Conservation (phyloP, 2,888 invertebrate genomes). For the Acanthopleura granulata region DNA sequence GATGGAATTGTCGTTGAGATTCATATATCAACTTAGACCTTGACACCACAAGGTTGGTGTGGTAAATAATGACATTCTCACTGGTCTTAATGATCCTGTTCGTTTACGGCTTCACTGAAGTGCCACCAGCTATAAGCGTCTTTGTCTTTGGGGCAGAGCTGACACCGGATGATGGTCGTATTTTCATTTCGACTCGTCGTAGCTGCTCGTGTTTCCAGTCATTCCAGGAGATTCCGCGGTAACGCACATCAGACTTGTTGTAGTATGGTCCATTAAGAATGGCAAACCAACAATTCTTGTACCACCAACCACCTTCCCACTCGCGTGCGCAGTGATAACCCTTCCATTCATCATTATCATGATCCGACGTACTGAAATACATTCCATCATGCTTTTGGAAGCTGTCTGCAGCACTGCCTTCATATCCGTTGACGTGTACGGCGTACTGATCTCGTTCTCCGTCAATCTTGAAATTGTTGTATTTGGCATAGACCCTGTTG, state of each 20-base stretch:
- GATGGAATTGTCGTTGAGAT: too few relatives aligned
- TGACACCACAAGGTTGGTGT: too few relatives aligned
- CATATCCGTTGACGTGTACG: slow-evolving; percentile 54
- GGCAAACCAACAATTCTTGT: slow-evolving; percentile 93
- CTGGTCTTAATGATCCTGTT: background rate
- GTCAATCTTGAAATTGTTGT: slow-evolving; percentile 60
- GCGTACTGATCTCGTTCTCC: slow-evolving; percentile 64
- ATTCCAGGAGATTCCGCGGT: slow-evolving; percentile 66
- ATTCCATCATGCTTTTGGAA: slow-evolving; percentile 90
- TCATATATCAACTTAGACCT: too few relatives aligned
- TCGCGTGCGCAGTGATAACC: slow-evolving; percentile 89
- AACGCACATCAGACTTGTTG: slow-evolving; percentile 63
- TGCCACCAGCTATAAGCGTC: background rate
- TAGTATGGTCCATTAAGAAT: slow-evolving; percentile 93
- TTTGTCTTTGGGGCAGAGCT: background rate
- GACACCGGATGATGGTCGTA: slow-evolving; percentile 48
- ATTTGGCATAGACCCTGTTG: slow-evolving; percentile 62
- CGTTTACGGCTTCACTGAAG: background rate
- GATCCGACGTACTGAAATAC: slow-evolving; percentile 91
- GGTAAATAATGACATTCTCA: too few relatives aligned
- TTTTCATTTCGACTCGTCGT: slow-evolving; percentile 66
- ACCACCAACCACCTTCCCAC: slow-evolving; percentile 98
- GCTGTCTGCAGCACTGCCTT: slow-evolving; percentile 88
- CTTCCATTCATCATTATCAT: slow-evolving; percentile 86
- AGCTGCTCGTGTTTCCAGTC: slow-evolving; percentile 68